Evolutionary conservation across 92 coral and sea anemone genomes (phyloP), one percentile per base, ranked within the genome.

Genomic region (Blastomussa wellsi): DNA sequence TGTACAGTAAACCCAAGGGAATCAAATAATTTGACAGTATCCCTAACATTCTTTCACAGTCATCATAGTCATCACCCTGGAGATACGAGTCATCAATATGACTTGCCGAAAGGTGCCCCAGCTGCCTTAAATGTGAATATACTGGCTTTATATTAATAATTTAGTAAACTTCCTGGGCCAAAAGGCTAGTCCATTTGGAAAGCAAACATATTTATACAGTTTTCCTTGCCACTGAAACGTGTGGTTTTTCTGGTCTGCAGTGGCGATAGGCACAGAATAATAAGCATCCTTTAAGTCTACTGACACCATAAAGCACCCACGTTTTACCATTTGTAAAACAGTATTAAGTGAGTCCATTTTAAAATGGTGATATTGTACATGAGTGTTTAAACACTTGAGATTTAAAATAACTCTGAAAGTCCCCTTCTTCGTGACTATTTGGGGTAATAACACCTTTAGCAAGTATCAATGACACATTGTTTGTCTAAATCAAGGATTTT

Each of bases 111-210:
- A 90, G 19, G 44, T 86, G 90, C 4, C 93, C 85, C 24, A 51
- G 79, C 71, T 82, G 84, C 33, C 88, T 80, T 41, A 83, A 72
- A 16, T 71, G 70, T 20, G 86, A 89, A 57, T 42, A 71, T 22
- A 78, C 82, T 77, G 90, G 90, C 76, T 90, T 90, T n/a, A n/a
- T n/a, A n/a, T n/a, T 28, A 90, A 72, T 39, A 90, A 70, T 51
- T 84, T 90, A 19, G 91, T 90, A 55, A 90, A 87, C 55, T 87
- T 90, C 17, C 87, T 22, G 32, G 89, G 89, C 71, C 83, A 90
- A 62, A 77, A 87, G 15, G 86, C 86, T 31, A 83, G 44, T 16
- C 91, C 93, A 90, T 77, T 87, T 42, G 89, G 89, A 72, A 90
- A 90, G 47, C 86, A 87, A 52, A 53, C 77, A 77, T 66, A 90